phyloP scores from a whole-genome alignment of 1,140 invertebrate genomes.

The Micrasema minimum region DNA sequence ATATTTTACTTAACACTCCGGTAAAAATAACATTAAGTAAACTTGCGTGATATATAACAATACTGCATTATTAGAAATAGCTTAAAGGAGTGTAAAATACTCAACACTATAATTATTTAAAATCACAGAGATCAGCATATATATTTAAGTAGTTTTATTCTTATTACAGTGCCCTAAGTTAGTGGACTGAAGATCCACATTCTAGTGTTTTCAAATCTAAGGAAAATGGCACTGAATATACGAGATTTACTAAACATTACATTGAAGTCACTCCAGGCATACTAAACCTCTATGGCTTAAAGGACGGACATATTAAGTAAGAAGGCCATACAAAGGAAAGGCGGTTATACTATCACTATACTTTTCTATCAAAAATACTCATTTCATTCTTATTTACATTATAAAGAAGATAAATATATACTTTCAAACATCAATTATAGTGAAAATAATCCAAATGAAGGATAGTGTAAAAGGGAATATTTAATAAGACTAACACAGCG shows the following conservation, averaged over 20 bases:
- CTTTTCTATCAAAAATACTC: conserved; percentile 3
- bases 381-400: conserved; percentile 15
- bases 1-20: not conserved
- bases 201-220: conserved; percentile 6
- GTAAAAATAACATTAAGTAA: conserved; percentile 19
- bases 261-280: conserved; percentile 7
- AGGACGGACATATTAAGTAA: conserved; percentile 23
- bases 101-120: conserved; percentile 26
- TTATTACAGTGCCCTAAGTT: not conserved
- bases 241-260: not conserved
- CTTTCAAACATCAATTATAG: not conserved
- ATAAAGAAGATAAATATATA: conserved; percentile 18
- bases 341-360: not conserved
- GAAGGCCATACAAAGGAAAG: not conserved
- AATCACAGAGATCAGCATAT: conserved; percentile 31
- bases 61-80: not conserved
- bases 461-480: not conserved
- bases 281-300: conserved; percentile 21
- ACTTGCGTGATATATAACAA: not conserved
- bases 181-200: not conserved
- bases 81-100: conserved; percentile 6
- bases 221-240: conserved; percentile 25
- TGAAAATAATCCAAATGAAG: not conserved
- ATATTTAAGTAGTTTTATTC: not conserved
- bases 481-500: not conserved